Conservation (phyloP, 2,888 invertebrate species). For the Gibbula magus region DNA sequence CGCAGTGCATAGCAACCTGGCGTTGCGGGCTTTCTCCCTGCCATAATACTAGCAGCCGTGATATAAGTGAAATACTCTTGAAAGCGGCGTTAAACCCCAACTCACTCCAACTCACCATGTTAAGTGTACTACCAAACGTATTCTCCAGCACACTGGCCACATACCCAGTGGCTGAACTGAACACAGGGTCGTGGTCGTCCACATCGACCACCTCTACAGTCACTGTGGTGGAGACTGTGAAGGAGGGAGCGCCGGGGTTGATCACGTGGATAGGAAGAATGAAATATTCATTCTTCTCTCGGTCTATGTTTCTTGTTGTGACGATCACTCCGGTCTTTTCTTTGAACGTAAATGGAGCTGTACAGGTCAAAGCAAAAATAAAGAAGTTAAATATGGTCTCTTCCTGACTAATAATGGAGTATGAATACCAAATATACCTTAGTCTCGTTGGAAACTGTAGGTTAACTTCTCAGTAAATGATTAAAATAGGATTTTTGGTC, state of each 20-base stretch:
- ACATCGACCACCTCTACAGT: conserved; percentile 76
- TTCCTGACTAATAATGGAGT: no score
- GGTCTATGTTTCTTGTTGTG: background rate
- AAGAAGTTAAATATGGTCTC: no score
- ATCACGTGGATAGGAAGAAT: background rate
- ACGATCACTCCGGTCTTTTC: conserved; percentile 3
- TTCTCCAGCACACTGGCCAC: conserved; percentile 25
- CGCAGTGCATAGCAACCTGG: no score
- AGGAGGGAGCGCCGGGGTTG: conserved; percentile 20
- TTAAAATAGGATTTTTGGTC: no score
- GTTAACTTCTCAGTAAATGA: no score
- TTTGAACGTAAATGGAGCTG: conserved; percentile 3
- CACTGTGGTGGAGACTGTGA: conserved; percentile 14
- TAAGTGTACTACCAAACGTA: background rate
- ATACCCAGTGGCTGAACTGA: conserved; percentile 76
- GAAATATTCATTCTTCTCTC: background rate
- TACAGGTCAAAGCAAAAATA: background rate
- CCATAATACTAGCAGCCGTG: no score
- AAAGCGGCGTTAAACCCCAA: no score
- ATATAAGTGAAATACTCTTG: no score
- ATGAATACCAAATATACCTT: no score
- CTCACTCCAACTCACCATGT: conserved; percentile 11
- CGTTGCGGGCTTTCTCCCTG: no score
- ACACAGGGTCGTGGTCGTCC: conserved; percentile 95
- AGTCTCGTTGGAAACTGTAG: no score